phyloP scores from a whole-genome alignment of 1,140 invertebrate species.

The Euura saliciscinereae region DNA sequence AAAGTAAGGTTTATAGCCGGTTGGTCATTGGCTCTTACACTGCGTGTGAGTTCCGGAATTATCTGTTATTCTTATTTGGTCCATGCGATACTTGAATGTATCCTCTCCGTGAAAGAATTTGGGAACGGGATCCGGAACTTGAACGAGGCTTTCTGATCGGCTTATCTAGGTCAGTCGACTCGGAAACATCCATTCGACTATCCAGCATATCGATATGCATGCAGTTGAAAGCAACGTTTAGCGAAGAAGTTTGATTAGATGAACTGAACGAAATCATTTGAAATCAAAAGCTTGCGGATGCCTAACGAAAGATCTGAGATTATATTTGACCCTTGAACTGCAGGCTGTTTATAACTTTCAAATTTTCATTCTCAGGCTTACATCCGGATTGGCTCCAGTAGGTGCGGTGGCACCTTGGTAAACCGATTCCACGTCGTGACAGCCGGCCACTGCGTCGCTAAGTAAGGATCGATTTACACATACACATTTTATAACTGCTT shows the following conservation, averaged over 20 bases:
- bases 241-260: not conserved
- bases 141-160: not conserved
- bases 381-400: constrained; percentile 86
- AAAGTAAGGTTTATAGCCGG: not conserved
- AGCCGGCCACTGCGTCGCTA: constrained; percentile 94
- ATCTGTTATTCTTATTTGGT: not conserved
- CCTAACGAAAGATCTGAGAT: not conserved
- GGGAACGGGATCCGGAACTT: not conserved
- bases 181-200: too few relatives aligned
- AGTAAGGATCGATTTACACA: constrained; percentile 55
- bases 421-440: constrained; percentile 93
- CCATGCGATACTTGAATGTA: not conserved
- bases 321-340: constrained; percentile 2
- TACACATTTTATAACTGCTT: not conserved
- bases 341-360: constrained; percentile 16
- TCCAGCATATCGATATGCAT: too few relatives aligned
- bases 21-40: not conserved
- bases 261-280: constrained; percentile 16
- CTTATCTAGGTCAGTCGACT: not conserved
- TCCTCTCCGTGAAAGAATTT: not conserved
- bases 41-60: constrained; percentile 2
- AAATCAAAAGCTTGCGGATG: not conserved
- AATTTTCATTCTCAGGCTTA: constrained; percentile 72
- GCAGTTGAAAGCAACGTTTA: too few relatives aligned
- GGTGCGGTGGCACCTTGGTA: constrained; percentile 93